These are phyloP conservation scores for Bombus balteatus DNA, from an alignment of 1,140 invertebrate species.

Conservation along the genomic window DNA sequence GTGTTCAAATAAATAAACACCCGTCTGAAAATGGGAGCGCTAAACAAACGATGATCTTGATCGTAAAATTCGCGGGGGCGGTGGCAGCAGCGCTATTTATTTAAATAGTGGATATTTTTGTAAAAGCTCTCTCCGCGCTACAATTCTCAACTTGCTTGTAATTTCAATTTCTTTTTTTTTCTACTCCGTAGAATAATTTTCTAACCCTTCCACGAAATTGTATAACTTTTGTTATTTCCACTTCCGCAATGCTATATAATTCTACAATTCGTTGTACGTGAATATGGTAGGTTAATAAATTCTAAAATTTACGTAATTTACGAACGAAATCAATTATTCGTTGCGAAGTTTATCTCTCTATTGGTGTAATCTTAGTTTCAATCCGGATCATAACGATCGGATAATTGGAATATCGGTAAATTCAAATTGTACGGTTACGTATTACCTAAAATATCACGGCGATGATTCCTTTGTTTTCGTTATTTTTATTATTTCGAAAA, in stretches of 20 bases:
- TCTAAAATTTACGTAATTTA: not conserved
- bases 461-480: not conserved
- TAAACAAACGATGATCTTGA: slow-evolving; percentile 14
- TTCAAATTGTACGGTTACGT: not conserved
- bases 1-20: slow-evolving; percentile 20
- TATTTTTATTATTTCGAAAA: not conserved
- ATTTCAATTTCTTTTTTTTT: not conserved
- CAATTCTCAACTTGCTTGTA: not conserved
- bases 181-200: not conserved
- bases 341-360: not conserved
- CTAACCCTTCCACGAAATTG: not conserved
- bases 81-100: not conserved
- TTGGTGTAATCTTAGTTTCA: not conserved
- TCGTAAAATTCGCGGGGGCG: not conserved
- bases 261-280: not conserved
- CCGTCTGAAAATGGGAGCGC: not conserved
- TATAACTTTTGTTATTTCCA: not conserved
- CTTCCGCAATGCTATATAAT: not conserved
- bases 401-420: not conserved
- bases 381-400: not conserved
- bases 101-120: slow-evolving; percentile 37
- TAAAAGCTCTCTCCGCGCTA: not conserved
- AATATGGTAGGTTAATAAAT: not conserved
- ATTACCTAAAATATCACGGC: too few species aligned
- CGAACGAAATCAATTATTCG: too few species aligned